Percentiles rank a stretch among this genome's conserved stretches.
These are phyloP conservation scores for Drosophila ercepeae DNA, from an alignment of 1,140 invertebrate species.

Conservation along the genomic window DNA sequence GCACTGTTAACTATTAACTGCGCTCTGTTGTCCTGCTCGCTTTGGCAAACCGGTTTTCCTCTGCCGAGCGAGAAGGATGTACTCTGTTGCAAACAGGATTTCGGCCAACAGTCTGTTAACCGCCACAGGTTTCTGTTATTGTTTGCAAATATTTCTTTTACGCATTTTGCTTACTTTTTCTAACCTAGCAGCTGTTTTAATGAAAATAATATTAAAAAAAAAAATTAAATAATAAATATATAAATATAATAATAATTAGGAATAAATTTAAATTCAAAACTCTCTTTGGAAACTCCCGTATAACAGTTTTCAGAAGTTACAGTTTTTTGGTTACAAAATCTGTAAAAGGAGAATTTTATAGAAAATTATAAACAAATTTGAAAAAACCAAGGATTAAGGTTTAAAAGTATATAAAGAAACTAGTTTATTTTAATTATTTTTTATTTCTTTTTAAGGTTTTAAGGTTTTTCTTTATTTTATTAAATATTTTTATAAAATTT, in stretches of 20 bases:
- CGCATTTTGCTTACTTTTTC: neutral
- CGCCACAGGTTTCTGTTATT: conserved; percentile 67
- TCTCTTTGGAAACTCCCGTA: neutral
- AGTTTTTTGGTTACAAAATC: neutral
- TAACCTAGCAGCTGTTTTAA: conserved; percentile 41
- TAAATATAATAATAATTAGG: neutral
- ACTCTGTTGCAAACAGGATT: conserved; percentile 15
- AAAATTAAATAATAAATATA: neutral
- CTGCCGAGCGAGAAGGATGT: conserved; percentile 6
- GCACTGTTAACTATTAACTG: neutral
- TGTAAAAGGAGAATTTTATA: neutral
- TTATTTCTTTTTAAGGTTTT: neutral
- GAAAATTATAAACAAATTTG: neutral
- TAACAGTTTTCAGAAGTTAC: neutral
- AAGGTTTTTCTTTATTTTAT: neutral
- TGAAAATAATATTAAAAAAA: neutral
- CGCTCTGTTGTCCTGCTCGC: conserved; percentile 16
- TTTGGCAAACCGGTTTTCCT: conserved; percentile 15
- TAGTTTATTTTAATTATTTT: neutral
- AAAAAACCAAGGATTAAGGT: neutral
- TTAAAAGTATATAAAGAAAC: too few species aligned
- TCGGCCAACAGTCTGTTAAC: conserved; percentile 43
- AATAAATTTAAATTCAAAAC: too few species aligned
- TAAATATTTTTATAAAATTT: conserved; percentile 1
- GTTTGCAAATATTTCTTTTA: conserved; percentile 5